Conservation (phyloP, 1,140 invertebrate species). For the Drosophila teissieri region DNA sequence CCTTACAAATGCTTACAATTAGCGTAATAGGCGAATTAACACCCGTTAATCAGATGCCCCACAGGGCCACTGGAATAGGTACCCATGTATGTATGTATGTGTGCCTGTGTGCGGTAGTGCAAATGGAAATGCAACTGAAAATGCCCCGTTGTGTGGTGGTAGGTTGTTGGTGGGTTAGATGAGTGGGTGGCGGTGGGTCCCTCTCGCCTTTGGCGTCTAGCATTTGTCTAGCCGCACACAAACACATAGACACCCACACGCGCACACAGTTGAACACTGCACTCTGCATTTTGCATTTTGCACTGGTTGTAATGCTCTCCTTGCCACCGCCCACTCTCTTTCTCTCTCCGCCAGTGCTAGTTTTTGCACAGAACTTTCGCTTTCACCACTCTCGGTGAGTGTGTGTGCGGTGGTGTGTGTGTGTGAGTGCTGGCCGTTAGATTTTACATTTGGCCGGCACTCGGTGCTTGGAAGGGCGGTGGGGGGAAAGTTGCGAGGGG, state of each 20-base stretch:
- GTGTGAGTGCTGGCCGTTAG: conserved; percentile 54
- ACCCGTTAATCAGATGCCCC: conserved; percentile 46
- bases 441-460: conserved; percentile 80
- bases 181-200: background rate
- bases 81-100: background rate
- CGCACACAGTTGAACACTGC: conserved; percentile 14
- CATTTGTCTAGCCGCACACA: conserved; percentile 68
- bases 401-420: conserved; percentile 1
- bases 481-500: background rate
- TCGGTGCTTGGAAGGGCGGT: conserved; percentile 19
- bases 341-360: conserved; percentile 49
- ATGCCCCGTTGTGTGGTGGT: conserved; percentile 19
- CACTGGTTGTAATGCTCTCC: conserved; percentile 60
- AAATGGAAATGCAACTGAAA: conserved; percentile 27
- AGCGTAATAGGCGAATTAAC: conserved; percentile 52
- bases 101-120: background rate
- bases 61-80: background rate
- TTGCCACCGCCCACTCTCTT: conserved; percentile 33
- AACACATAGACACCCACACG: background rate
- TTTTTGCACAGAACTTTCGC: conserved; percentile 80
- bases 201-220: conserved; percentile 47
- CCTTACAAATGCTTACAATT: conserved; percentile 37
- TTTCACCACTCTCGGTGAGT: conserved; percentile 48
- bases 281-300: conserved; percentile 28
- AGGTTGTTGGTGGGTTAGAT: background rate